Percentiles rank a stretch among this genome's conserved stretches.
Conservation (phyloP, 1,140 invertebrate genomes). For the Holotrichia oblita region DNA sequence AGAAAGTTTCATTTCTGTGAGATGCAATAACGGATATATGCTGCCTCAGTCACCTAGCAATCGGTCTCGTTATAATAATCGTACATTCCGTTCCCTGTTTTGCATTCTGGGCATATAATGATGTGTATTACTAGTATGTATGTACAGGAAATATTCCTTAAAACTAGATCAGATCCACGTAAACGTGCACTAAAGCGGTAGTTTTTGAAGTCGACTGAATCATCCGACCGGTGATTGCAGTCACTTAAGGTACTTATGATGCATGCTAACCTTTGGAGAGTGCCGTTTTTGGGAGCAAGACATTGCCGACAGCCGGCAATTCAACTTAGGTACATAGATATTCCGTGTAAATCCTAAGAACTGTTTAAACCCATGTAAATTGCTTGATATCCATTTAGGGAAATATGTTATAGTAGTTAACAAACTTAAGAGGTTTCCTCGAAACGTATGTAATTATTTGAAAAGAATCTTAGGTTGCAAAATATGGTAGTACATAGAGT, state of each 20-base stretch:
- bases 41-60: background rate
- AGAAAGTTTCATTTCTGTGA: conserved; percentile 11
- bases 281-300: conserved; percentile 24
- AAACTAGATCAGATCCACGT: conserved; percentile 35
- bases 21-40: conserved; percentile 11
- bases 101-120: conserved; percentile 24
- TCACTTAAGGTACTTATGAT: conserved; percentile 26
- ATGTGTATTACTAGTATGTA: background rate
- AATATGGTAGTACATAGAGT: too few relatives aligned
- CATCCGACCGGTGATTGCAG: background rate
- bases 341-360: conserved; percentile 26
- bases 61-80: conserved; percentile 29
- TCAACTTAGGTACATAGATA: background rate
- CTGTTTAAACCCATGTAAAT: background rate
- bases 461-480: background rate
- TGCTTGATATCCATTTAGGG: background rate
- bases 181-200: conserved; percentile 15
- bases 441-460: background rate
- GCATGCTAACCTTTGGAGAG: conserved; percentile 23
- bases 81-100: conserved; percentile 20
- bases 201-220: conserved; percentile 20
- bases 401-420: background rate
- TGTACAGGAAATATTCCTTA: conserved; percentile 22
- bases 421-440: background rate
- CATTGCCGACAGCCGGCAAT: background rate